Base-by-base conservation (phyloP, 2,797 vertebrate genomes). In the Phylloscopus collybita region DNA sequence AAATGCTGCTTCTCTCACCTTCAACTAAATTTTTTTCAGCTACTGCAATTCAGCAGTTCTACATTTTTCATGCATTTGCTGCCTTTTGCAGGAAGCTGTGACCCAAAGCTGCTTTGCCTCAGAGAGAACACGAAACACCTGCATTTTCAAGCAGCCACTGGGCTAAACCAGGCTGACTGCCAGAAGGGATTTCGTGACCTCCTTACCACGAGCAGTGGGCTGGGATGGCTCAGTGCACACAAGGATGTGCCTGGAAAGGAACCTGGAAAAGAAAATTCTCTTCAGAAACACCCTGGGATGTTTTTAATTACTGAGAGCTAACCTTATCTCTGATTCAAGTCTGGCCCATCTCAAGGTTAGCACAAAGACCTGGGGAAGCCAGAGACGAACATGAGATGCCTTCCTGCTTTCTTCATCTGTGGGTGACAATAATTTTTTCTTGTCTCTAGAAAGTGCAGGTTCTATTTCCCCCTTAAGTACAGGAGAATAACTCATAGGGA, bases 111-210 rank as follows among this genome's bases (percentile, higher is more conserved):
- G 1, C 9, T 32, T 16, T 1, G 0, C 27, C 44, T 47, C 11
- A 7, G 25, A 50, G 42, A 16, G 10, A 42, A 32, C 30, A 23
- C 0, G 0, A 22, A 42, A 34, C 10, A 9, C 4, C 10, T 49
- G 25, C 6, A n/a, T 75, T 57, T 25, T 16, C 26, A 26, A 29
- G 38, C 25, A 47, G 9, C 32, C 32, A 1, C 9, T 36, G 60
- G 40, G 30, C 6, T 8, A 29, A 61, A 49, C 11, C 64, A 47
- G 18, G 3, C 36, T 26, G 59, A 15, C 14, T 14, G 17, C 19
- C 66, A 8, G 18, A 19, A 27, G 10, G 6, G 11, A 34, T 57
- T 73, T 5, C 10, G 21, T n/a, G 44, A 8, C 44, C 49, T 50
- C 53, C 59, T 64, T 5, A 4, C 67, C 53, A 25, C 0, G 10